Evolutionary conservation across 2,888 invertebrate genomes (phyloP).

Genomic region (Dilophus febrilis): DNA sequence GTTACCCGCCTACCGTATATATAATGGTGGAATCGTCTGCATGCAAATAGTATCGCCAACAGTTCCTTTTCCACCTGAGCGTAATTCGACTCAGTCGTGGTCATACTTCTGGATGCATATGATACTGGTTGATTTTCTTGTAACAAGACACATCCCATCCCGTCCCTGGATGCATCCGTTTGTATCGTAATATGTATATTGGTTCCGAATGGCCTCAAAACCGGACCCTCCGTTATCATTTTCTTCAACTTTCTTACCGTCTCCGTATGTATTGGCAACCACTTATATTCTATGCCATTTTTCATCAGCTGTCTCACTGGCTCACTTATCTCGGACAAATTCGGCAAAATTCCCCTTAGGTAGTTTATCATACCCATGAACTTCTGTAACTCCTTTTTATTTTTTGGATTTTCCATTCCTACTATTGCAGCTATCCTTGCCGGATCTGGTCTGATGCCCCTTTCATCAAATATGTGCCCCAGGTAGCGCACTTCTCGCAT

Average conservation of each 20-base stretch:
- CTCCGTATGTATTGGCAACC: constrained; percentile 7
- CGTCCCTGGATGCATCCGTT: constrained; percentile 10
- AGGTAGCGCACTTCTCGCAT: constrained; percentile 7
- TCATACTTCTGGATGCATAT: constrained; percentile 15
- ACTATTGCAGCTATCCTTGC: constrained; percentile 2
- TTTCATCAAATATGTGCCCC: constrained; percentile 5
- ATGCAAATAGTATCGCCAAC: constrained; percentile 9
- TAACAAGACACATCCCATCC: constrained; percentile 9
- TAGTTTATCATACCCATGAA: constrained; percentile 10
- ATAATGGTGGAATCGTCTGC: constrained; percentile 13
- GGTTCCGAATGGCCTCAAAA: constrained; percentile 1
- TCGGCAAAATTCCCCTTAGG: constrained; percentile 6
- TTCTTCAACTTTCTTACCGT: constrained; percentile 8
- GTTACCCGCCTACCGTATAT: constrained; percentile 11
- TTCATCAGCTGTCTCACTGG: constrained; percentile 8
- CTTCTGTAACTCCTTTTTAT: constrained; percentile 5
- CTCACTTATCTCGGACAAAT: constrained; percentile 7
- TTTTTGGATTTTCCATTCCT: constrained; percentile 1
- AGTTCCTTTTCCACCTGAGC: constrained; percentile 14
- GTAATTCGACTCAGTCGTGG: constrained; percentile 14
- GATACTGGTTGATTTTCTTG: constrained; percentile 9
- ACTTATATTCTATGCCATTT: constrained; percentile 8
- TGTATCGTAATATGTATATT: constrained; percentile 6
- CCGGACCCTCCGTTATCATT: constrained; percentile 7
- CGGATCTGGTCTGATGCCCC: background rate